Conservation (phyloP, 2,113 vertebrate species). For the Silurus asotus region DNA sequence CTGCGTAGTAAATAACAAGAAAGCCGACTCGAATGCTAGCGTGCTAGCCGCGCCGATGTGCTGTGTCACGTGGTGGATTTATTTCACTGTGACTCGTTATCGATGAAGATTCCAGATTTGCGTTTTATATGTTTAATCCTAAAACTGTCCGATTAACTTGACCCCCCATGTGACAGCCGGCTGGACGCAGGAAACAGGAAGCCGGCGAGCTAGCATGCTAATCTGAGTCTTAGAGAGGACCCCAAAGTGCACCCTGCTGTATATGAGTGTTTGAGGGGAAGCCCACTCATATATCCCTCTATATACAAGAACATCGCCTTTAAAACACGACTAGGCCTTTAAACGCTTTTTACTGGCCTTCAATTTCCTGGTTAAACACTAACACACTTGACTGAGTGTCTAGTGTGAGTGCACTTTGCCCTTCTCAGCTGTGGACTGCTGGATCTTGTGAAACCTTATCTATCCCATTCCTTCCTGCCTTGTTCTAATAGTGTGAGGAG, state of each 20-base stretch:
- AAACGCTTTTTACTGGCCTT: background rate
- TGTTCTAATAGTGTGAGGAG: background rate
- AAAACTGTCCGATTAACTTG: background rate
- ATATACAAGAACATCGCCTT: too few relatives aligned
- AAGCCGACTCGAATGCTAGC: background rate
- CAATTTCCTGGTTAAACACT: background rate
- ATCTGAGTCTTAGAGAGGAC: background rate
- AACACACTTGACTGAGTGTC: background rate
- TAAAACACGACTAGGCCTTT: too few relatives aligned
- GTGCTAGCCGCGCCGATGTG: background rate
- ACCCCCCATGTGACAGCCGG: background rate
- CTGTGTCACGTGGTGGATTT: background rate
- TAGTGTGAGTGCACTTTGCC: background rate
- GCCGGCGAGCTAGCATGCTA: slow-evolving; percentile 29
- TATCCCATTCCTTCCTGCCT: background rate
- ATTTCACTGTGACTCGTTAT: background rate
- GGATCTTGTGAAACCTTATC: background rate
- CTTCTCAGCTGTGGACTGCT: background rate
- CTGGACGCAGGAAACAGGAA: background rate
- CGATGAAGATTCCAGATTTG: background rate
- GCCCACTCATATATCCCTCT: background rate
- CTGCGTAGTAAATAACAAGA: background rate
- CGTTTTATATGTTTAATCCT: background rate
- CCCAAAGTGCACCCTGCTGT: background rate
- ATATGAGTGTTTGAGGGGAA: background rate